phyloP scores from a whole-genome alignment of 2,797 vertebrate genomes.

The Chelidonichthys spinosus region DNA sequence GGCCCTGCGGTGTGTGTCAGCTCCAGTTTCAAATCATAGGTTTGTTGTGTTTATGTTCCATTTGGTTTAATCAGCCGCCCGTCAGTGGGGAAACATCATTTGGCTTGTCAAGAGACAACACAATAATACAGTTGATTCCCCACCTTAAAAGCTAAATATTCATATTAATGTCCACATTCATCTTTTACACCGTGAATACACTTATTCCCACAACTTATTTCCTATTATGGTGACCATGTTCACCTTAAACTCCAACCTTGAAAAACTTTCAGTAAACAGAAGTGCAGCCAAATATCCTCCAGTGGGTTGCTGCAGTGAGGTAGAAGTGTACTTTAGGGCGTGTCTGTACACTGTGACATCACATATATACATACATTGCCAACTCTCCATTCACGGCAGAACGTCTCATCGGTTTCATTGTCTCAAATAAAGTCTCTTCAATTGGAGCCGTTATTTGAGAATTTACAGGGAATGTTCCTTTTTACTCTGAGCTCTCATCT shows the following conservation, averaged over 20 bases:
- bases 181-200: slow-evolving; percentile 19
- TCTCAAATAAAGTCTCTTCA: neutral
- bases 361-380: neutral
- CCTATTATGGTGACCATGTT: neutral
- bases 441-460: neutral
- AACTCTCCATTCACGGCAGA: no score
- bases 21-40: slow-evolving; percentile 40
- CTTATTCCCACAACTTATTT: neutral
- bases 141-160: slow-evolving; percentile 35
- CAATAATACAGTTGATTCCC: slow-evolving; percentile 29
- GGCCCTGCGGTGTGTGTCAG: neutral
- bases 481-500: slow-evolving; percentile 2
- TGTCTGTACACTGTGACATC: slow-evolving; percentile 1
- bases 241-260: slow-evolving; percentile 4
- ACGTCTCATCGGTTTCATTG: neutral
- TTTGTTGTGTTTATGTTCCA: slow-evolving; percentile 37
- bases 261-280: neutral
- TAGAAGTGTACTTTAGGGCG: neutral
- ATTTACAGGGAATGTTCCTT: slow-evolving; percentile 21
- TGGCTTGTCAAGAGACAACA: slow-evolving; percentile 17
- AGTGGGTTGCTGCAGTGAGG: neutral
- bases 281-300: neutral
- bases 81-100: slow-evolving; percentile 11
- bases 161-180: slow-evolving; percentile 30
- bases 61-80: slow-evolving; percentile 43